Conservation (phyloP, 92 coral and sea anemone genomes). For the Virgularia gustaviana region DNA sequence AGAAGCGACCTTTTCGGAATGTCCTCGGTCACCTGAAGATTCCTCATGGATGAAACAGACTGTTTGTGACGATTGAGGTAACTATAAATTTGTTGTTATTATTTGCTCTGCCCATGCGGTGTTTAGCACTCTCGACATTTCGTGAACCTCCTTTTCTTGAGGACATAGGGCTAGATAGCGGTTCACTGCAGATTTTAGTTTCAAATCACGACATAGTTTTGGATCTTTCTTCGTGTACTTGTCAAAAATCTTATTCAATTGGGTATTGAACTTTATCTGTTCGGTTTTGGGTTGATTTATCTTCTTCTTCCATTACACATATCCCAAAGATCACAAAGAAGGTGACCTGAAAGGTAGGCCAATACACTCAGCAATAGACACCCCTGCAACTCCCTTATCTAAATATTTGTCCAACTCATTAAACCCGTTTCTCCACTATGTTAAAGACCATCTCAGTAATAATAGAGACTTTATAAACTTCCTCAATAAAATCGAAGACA, state of each 20-base stretch:
- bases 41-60: too few relatives aligned
- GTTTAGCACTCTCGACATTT: too few relatives aligned
- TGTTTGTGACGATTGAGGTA: too few relatives aligned
- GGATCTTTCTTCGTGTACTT: slow-evolving; percentile 31
- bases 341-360: slow-evolving; percentile 56
- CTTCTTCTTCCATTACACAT: slow-evolving; percentile 23
- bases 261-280: slow-evolving; percentile 30
- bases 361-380: slow-evolving; percentile 54
- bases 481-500: slow-evolving; percentile 11
- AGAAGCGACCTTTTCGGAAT: too few relatives aligned
- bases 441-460: slow-evolving; percentile 48
- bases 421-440: slow-evolving; percentile 23
- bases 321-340: slow-evolving; percentile 54
- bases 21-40: too few relatives aligned
- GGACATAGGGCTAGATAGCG: slow-evolving; percentile 31
- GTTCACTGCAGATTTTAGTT: slow-evolving; percentile 46
- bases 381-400: slow-evolving; percentile 46
- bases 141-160: too few relatives aligned
- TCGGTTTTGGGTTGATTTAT: slow-evolving; percentile 51
- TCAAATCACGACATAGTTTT: slow-evolving; percentile 32
- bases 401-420: slow-evolving; percentile 40
- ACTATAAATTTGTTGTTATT: too few relatives aligned
- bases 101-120: too few relatives aligned
- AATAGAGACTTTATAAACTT: slow-evolving; percentile 34
- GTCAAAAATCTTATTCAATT: slow-evolving; percentile 38